A percentile compares a stretch with the other conserved stretches of the same genome.
Conservation (phyloP, 2,797 vertebrate species). For the Zenarchopterus dispar region DNA sequence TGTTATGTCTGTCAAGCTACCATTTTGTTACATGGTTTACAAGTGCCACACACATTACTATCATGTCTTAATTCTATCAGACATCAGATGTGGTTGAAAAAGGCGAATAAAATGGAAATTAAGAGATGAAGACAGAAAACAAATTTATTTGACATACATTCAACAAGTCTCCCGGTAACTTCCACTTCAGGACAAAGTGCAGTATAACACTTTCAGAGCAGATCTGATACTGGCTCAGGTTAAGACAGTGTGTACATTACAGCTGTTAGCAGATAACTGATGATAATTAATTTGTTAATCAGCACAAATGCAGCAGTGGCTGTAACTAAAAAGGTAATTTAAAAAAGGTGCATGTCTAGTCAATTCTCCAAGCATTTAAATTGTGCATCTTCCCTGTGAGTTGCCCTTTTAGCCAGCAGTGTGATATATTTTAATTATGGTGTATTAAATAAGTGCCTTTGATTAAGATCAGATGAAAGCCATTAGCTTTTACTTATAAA, state of each 20-base stretch:
- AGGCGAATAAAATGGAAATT: background rate
- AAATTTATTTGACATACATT: background rate
- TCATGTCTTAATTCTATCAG: conserved; percentile 27
- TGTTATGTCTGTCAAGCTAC: conserved; percentile 20
- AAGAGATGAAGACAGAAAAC: background rate
- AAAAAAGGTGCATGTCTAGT: conserved; percentile 1
- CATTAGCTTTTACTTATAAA: conserved; percentile 7
- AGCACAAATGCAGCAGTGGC: conserved; percentile 12
- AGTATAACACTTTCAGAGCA: background rate
- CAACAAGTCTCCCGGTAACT: too few relatives aligned
- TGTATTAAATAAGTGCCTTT: conserved; percentile 7
- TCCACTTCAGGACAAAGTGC: too few relatives aligned
- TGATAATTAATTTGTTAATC: conserved; percentile 27
- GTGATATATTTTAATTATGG: conserved; percentile 15
- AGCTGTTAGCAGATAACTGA: conserved; percentile 20
- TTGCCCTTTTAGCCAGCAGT: background rate
- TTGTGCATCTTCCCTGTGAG: conserved; percentile 3
- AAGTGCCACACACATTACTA: conserved; percentile 19
- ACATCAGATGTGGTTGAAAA: conserved; percentile 1
- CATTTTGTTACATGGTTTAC: conserved; percentile 22
- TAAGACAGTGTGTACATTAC: conserved; percentile 27
- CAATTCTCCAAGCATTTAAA: conserved; percentile 5
- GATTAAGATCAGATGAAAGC: conserved; percentile 24
- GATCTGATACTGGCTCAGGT: background rate
- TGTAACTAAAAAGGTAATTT: conserved; percentile 13